A percentile compares a stretch with the other conserved stretches of the same genome.
phyloP scores from a whole-genome alignment of 2,888 invertebrate species.

The Microctonus hyperodae region DNA sequence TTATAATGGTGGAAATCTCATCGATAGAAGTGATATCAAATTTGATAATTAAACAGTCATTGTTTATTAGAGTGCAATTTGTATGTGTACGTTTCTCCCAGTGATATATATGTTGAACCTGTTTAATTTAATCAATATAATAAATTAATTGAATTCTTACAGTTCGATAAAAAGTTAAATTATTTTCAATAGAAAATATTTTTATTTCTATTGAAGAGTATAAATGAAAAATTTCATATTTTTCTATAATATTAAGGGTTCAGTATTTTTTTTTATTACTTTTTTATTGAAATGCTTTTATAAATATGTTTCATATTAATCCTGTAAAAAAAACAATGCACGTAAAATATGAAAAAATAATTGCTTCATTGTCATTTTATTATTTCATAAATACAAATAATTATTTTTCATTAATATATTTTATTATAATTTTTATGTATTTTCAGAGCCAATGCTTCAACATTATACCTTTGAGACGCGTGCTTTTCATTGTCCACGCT shows the following conservation, averaged over 20 bases:
- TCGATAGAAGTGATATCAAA: not conserved
- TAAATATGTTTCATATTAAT: not conserved
- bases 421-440: conserved; percentile 16
- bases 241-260: not conserved
- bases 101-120: no score
- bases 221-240: not conserved
- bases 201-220: not conserved
- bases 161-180: not conserved
- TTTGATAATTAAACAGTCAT: not conserved
- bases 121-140: not conserved
- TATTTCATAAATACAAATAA: no score
- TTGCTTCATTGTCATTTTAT: no score
- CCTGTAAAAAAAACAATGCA: not conserved
- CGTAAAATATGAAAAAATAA: not conserved
- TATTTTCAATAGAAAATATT: not conserved
- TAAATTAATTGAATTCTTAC: not conserved
- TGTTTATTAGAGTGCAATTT: not conserved
- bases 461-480: conserved; percentile 20
- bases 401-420: conserved; percentile 1
- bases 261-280: not conserved
- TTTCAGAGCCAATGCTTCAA: conserved; percentile 34
- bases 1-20: not conserved
- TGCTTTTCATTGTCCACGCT: conserved; percentile 65
- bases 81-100: not conserved
- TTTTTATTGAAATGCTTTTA: not conserved